Percentiles rank a stretch among this genome's conserved stretches.
phyloP scores from a whole-genome alignment of 2,888 invertebrate species.

The Gastrophysa polygoni region DNA sequence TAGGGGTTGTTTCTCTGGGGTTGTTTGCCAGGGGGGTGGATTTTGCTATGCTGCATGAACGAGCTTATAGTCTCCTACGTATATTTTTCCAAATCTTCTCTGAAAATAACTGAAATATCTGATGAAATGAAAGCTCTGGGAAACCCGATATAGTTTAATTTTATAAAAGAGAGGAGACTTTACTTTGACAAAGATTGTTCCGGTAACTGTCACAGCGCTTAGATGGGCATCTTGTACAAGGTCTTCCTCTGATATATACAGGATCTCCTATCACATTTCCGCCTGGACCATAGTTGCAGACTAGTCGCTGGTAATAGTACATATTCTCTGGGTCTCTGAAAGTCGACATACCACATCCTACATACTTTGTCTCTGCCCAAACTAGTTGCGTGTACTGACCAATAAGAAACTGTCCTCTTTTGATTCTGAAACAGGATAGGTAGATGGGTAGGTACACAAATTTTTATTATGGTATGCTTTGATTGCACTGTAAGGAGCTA shows the following conservation, averaged over 20 bases:
- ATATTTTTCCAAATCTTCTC: too few relatives aligned
- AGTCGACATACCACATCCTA: slow-evolving; percentile 41
- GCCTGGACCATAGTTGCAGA: slow-evolving; percentile 43
- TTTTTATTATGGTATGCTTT: too few relatives aligned
- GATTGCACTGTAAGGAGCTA: too few relatives aligned
- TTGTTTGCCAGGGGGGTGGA: too few relatives aligned
- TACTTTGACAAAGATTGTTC: slow-evolving; percentile 36
- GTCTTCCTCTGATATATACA: slow-evolving; percentile 36
- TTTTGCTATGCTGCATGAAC: too few relatives aligned
- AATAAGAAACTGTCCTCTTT: slow-evolving; percentile 37
- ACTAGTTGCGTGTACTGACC: slow-evolving; percentile 43
- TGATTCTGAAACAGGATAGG: slow-evolving; percentile 29
- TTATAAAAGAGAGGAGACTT: too few relatives aligned
- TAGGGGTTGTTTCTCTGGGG: too few relatives aligned
- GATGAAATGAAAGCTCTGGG: too few relatives aligned
- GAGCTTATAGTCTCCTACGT: too few relatives aligned
- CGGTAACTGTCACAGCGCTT: slow-evolving; percentile 32
- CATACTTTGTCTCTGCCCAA: slow-evolving; percentile 38
- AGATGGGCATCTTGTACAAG: slow-evolving; percentile 37
- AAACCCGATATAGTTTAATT: too few relatives aligned
- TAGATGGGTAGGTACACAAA: too few relatives aligned
- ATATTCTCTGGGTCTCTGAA: slow-evolving; percentile 27
- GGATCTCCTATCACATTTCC: slow-evolving; percentile 38
- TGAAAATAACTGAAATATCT: too few relatives aligned
- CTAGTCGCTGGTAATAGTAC: slow-evolving; percentile 37